phyloP scores from a whole-genome alignment of 2,113 vertebrate genomes.

The Lagopus leucura region DNA sequence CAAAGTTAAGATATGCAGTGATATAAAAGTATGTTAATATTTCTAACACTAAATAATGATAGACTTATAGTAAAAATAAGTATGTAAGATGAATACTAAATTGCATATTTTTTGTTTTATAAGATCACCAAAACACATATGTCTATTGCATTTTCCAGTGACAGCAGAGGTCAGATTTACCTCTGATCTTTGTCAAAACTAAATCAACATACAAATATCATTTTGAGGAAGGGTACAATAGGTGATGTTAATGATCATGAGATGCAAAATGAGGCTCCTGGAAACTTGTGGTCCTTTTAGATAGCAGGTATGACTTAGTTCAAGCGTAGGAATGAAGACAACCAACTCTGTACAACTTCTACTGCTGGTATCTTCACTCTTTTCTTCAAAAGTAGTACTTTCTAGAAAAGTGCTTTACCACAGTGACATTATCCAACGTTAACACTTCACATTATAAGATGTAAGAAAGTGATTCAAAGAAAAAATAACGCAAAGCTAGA shows the following conservation, averaged over 20 bases:
- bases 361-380: not conserved
- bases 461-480: not conserved
- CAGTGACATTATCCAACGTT: not conserved
- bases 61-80: not conserved
- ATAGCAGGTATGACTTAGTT: not conserved
- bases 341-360: not conserved
- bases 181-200: not conserved
- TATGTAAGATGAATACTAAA: not conserved
- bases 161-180: not conserved
- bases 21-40: not conserved
- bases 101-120: not conserved
- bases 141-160: not conserved
- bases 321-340: not conserved
- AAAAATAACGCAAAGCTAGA: not conserved
- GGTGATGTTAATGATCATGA: not conserved
- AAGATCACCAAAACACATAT: not conserved
- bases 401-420: not conserved
- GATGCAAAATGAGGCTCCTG: not conserved
- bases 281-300: not conserved
- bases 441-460: not conserved
- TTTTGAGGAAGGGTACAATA: not conserved
- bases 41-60: not conserved
- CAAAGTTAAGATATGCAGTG: accelerated
- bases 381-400: not conserved
- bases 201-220: not conserved